Evolutionary conservation across 2,797 vertebrate genomes (phyloP), one percentile per base, ranked within the genome.

Genomic region (Lagocephalus sceleratus): DNA sequence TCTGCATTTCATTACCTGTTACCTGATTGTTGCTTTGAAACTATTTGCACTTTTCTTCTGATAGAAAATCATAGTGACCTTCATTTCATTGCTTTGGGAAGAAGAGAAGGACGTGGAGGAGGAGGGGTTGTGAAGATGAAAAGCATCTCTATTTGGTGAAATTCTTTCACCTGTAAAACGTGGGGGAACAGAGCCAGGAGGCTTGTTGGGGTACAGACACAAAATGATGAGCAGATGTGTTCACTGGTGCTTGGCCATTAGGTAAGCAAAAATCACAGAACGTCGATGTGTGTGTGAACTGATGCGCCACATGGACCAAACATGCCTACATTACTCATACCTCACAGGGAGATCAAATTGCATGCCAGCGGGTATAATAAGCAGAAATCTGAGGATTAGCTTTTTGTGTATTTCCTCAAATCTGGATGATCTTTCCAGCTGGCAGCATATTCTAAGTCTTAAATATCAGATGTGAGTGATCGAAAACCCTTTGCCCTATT

Each of bases 221-320:
- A 68, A 79, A n/a, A 83, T 41, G 26, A 68, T 67, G 43, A 70
- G 64, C 81, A 77, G 70, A 83, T 84, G 79, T 82, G 66, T 54
- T 71, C 54, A 51, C 61, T 47, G 49, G 47, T 32, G 54, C 67
- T 78, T 56, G 45, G 32, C 20, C 12, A 17, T 32, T 69, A 65
- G 64, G 71, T 66, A 71, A 84, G 71, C 69, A 77, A 79, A 76
- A 48, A 39, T 60, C 1, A 17, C 53, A 59, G 51, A 69, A 41
- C 61, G 60, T 76, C 66, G 54, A 39, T 58, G 42, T 19, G 11
- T 73, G 69, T 67, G 73, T 71, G 54, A 61, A 56, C 38, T 22
- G 54, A 74, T 41, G 60, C 35, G 20, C 51, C 61, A 57, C 73
- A 71, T 62, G 47, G 39, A 69, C 38, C 43, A 35, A 68, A 68